These are phyloP conservation scores for Odontomyia ornata DNA, from an alignment of 2,888 invertebrate species.

Conservation along the genomic window DNA sequence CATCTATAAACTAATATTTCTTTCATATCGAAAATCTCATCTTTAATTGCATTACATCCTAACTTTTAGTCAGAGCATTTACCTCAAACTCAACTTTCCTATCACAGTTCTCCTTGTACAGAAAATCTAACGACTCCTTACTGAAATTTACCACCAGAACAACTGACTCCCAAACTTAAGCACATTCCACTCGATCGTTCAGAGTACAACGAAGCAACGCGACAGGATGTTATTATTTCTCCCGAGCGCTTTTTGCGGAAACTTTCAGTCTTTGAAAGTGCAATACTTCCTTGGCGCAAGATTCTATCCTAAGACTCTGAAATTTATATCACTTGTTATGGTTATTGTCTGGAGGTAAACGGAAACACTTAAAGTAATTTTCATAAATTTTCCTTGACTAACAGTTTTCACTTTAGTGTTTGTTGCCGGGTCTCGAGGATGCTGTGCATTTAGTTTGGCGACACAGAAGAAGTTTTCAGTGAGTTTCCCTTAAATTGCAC, in stretches of 20 bases:
- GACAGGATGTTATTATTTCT: background rate
- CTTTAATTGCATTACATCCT: background rate
- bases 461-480: background rate
- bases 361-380: slow-evolving; percentile 31
- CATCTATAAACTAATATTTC: background rate
- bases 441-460: no score
- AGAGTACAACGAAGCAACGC: background rate
- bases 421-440: background rate
- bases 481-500: background rate
- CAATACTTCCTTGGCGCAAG: background rate
- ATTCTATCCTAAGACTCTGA: background rate
- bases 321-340: slow-evolving; percentile 34
- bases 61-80: background rate
- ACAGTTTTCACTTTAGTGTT: slow-evolving; percentile 18
- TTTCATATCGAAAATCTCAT: background rate
- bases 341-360: slow-evolving; percentile 28
- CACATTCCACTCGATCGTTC: background rate
- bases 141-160: background rate
- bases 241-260: background rate
- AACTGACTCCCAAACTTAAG: background rate
- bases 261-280: background rate
- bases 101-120: background rate
- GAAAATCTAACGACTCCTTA: background rate
- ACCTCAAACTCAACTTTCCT: background rate
- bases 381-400: slow-evolving; percentile 13